phyloP scores from a whole-genome alignment of 2,113 vertebrate genomes.

The Dicrurus megarhynchus region DNA sequence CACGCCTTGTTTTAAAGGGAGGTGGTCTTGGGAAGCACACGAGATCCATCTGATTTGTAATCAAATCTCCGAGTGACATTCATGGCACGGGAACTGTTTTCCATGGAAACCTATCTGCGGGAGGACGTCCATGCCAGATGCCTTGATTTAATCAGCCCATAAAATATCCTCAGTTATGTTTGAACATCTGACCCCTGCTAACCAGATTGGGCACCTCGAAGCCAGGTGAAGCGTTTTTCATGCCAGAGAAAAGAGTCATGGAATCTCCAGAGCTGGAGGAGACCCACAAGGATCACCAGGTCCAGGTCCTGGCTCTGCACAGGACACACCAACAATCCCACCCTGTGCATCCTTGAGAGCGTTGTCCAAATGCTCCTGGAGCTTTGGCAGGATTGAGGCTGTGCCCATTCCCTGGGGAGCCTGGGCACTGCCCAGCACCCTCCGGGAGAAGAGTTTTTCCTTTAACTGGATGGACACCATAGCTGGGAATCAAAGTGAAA shows the following conservation, averaged over 20 bases:
- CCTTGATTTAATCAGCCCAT: constrained; percentile 29
- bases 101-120: constrained; percentile 1
- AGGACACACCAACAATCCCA: not conserved
- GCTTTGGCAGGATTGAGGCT: not conserved
- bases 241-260: not conserved
- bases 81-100: not conserved
- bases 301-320: not conserved
- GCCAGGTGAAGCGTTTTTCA: not conserved
- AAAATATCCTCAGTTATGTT: not conserved
- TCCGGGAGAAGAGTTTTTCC: not conserved
- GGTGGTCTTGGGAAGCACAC: not conserved
- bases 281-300: not conserved
- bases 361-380: rapidly evolving
- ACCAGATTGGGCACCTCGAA: not conserved
- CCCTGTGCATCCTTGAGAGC: not conserved
- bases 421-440: not conserved
- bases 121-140: not conserved
- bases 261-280: not conserved
- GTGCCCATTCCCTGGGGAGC: not conserved
- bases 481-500: not conserved
- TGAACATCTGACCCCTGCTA: constrained; percentile 1
- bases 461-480: not conserved
- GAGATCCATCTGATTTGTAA: not conserved
- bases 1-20: not conserved
- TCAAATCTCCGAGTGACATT: not conserved